These are phyloP conservation scores for Bos javanicus DNA, from an alignment of 2,113 vertebrate genomes.

Conservation along the genomic window DNA sequence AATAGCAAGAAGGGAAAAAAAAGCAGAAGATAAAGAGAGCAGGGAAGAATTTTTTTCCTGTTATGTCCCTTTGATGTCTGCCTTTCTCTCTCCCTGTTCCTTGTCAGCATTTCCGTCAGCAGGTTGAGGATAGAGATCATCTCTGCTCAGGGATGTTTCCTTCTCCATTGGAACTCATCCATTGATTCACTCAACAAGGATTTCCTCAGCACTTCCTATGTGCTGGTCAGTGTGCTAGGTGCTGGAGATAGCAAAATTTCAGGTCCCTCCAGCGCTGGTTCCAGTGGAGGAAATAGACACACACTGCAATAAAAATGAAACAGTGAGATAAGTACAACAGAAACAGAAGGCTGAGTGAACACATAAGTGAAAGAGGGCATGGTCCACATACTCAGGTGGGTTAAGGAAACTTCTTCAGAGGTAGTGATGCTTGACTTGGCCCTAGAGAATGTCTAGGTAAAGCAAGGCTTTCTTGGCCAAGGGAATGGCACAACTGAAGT, in stretches of 20 bases:
- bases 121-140: not conserved
- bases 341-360: not conserved
- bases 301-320: not conserved
- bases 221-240: not conserved
- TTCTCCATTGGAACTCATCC: not conserved
- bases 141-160: not conserved
- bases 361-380: not conserved
- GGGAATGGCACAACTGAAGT: not conserved
- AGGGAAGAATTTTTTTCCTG: not conserved
- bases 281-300: not conserved
- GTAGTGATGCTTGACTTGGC: not conserved
- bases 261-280: not conserved
- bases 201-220: not conserved
- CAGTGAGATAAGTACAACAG: not conserved
- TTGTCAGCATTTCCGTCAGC: not conserved
- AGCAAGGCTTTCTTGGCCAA: not conserved
- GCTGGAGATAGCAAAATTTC: not conserved
- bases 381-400: not conserved
- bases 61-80: not conserved
- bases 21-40: not conserved
- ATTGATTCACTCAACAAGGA: not conserved
- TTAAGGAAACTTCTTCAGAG: not conserved
- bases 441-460: not conserved
- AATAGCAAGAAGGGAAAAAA: not conserved
- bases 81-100: not conserved